Conservation (phyloP, 2,113 vertebrate species). For the Phyllopteryx taeniolatus region DNA sequence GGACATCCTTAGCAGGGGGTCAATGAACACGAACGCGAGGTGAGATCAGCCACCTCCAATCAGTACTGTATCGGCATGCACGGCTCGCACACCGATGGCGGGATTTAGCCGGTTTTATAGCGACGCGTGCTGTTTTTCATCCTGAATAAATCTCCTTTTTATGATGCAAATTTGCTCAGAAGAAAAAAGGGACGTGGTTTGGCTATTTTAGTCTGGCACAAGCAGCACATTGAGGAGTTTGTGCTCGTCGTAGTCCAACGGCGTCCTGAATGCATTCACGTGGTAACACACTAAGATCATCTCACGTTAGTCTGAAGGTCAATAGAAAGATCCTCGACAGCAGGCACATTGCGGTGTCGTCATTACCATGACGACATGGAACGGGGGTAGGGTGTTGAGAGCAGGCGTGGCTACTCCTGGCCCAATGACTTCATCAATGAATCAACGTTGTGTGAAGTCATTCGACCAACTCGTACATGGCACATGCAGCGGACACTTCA, state of each 20-base stretch:
- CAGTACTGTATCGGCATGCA: constrained; percentile 18
- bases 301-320: background rate
- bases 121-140: constrained; percentile 53
- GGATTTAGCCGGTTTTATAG: constrained; percentile 40
- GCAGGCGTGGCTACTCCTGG: background rate
- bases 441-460: too few relatives aligned
- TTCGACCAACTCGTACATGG: too few relatives aligned
- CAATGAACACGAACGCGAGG: constrained; percentile 56
- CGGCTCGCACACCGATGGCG: constrained; percentile 37
- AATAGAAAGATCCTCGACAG: background rate
- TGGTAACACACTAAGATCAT: background rate
- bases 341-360: background rate
- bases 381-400: background rate
- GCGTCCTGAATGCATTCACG: background rate
- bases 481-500: too few relatives aligned
- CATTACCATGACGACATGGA: background rate
- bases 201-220: constrained; percentile 19
- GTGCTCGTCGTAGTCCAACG: background rate
- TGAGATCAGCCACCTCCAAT: constrained; percentile 38
- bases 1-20: constrained; percentile 59
- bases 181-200: constrained; percentile 24
- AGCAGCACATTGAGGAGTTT: background rate
- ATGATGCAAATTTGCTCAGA: constrained; percentile 49
- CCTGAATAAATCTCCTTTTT: constrained; percentile 54
- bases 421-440: background rate